phyloP scores from a whole-genome alignment of 2,797 vertebrate species.

The Ciconia nigra region DNA sequence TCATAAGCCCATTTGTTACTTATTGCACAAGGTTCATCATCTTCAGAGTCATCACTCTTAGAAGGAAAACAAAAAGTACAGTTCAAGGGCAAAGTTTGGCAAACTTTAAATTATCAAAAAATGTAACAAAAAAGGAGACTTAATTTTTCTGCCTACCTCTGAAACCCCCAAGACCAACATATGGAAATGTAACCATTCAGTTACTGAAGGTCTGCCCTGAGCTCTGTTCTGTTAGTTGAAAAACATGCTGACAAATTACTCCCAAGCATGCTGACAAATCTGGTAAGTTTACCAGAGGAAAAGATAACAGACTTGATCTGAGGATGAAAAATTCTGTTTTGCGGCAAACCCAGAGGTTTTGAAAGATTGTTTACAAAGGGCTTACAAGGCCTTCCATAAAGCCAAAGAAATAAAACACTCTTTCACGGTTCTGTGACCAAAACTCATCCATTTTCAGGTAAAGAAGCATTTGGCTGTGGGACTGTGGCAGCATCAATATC shows the following conservation, averaged over 20 bases:
- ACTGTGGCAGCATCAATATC: neutral
- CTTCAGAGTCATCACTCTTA: slow-evolving; percentile 79
- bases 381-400: neutral
- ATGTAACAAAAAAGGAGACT: neutral
- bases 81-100: neutral
- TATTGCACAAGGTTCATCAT: slow-evolving; percentile 85
- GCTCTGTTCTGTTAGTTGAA: neutral
- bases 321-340: neutral
- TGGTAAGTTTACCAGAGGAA: neutral
- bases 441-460: neutral
- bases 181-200: neutral
- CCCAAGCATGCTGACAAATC: neutral
- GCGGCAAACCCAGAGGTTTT: neutral
- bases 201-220: neutral
- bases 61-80: neutral
- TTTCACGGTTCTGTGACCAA: neutral
- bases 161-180: neutral
- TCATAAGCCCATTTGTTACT: slow-evolving; percentile 85
- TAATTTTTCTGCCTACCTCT: neutral
- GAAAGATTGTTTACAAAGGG: too few relatives aligned
- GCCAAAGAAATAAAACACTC: neutral
- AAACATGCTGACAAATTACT: neutral
- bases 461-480: neutral
- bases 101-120: neutral
- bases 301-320: neutral